Evolutionary conservation across 1,140 invertebrate genomes (phyloP), one percentile per base, ranked within the genome.

Genomic region (Dufourea novaeangliae): DNA sequence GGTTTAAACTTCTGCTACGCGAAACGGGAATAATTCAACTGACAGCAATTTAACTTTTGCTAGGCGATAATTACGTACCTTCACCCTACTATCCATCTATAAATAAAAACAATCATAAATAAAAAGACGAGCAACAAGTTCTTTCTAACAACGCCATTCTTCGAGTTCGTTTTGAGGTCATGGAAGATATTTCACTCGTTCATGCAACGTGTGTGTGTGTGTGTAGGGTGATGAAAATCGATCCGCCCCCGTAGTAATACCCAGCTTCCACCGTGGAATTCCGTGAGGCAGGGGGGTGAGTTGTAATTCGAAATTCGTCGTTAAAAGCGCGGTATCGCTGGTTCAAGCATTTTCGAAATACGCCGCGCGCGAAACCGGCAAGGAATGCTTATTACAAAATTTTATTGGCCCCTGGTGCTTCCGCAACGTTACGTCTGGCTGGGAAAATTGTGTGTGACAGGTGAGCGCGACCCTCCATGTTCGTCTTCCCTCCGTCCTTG

Each of bases 351-450:
- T 83, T 83, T 70, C 79, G 62, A 72, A 82, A 83, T 68, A 68
- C 64, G 67, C 25, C 37, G n/a, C 20, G 25, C 52, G 57, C 44
- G 44, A 14, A n/a, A 46, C 32, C 37, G 29, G 25, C 74, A 41
- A 25, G 79, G 73, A 83, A 82, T 82, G 75, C 61, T 82, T 73
- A 78, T 82, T 71, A 59, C 41, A 63, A 54, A 76, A 73, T 83
- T 83, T 73, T 82, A 82, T 82, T 69, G 61, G 39, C 66, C 20
- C 22, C 7, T 37, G n/a, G 27, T 17, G 17, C 32, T 20, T 22
- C 54, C n/a, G n/a, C 72, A 20, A 32, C 54, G 22, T 20, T 25
- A 20, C 34, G 22, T 54, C 34, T 12, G 34, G 27, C n/a, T 7
- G 59, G 27, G 52, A 81, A n/a, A 66, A 82, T 77, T 66, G 52